These are phyloP conservation scores for Ceyx erithaca DNA, from an alignment of 2,797 vertebrate species.

Conservation along the genomic window DNA sequence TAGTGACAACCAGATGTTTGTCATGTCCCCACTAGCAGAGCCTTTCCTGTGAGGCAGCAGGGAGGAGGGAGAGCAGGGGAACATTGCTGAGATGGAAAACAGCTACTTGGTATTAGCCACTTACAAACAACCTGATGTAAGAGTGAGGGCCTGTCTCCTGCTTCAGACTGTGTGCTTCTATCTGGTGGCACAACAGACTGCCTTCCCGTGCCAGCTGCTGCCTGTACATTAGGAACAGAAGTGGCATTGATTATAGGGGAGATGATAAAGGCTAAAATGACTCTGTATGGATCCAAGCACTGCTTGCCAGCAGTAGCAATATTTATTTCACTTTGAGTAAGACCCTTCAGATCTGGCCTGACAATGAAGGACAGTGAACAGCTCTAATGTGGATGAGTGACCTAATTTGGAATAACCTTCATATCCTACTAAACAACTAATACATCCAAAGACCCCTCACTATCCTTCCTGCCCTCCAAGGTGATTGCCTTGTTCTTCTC, in stretches of 20 bases:
- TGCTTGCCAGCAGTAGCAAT: too few species aligned
- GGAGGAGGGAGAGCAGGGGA: neutral
- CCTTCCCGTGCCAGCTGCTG: too few species aligned
- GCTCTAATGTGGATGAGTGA: neutral
- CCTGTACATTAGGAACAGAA: too few species aligned
- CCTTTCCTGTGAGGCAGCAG: neutral
- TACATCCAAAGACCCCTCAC: neutral
- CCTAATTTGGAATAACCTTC: neutral
- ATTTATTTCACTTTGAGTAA: too few species aligned
- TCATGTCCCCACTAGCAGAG: neutral
- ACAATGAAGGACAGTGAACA: neutral
- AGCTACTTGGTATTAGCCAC: neutral
- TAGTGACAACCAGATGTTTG: conserved; percentile 11
- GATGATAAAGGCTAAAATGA: too few species aligned
- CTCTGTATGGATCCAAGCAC: too few species aligned
- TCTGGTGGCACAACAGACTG: too few species aligned
- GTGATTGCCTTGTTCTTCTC: neutral
- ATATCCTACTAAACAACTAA: neutral
- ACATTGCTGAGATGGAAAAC: neutral
- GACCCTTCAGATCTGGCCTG: too few species aligned
- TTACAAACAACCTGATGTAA: too few species aligned
- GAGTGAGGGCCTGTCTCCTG: too few species aligned
- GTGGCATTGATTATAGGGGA: too few species aligned
- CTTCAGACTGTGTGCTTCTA: too few species aligned
- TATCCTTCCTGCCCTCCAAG: neutral